Evolutionary conservation across 92 coral and sea anemone genomes (phyloP).

Genomic region (Meandrina meandrites): DNA sequence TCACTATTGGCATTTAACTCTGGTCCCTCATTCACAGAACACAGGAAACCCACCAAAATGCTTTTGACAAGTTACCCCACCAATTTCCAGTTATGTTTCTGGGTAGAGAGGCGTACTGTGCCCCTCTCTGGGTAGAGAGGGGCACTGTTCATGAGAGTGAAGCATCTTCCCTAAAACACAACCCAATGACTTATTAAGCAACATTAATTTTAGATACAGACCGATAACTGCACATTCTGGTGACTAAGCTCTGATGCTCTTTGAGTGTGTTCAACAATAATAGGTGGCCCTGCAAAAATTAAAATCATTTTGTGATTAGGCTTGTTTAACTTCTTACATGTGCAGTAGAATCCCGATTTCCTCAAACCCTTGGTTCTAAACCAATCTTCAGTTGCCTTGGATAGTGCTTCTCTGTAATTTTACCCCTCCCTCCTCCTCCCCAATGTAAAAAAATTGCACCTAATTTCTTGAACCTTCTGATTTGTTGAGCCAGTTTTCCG

Average conservation of each 20-base stretch:
- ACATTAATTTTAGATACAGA: neutral
- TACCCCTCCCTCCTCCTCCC: no score
- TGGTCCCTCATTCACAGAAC: neutral
- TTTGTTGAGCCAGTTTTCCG: no score
- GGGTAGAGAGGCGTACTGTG: neutral
- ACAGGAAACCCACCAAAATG: neutral
- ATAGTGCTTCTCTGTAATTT: no score
- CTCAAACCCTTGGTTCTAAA: no score
- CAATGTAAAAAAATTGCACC: no score
- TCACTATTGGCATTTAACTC: no score
- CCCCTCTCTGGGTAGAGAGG: no score
- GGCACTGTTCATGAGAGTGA: no score
- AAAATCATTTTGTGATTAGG: neutral
- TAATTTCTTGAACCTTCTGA: no score
- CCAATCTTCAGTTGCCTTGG: no score
- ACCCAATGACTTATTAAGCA: neutral
- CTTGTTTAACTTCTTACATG: neutral
- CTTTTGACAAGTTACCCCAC: neutral
- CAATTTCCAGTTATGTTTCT: neutral
- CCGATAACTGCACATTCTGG: constrained; percentile 6
- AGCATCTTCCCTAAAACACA: no score
- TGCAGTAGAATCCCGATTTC: no score
- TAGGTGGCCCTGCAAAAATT: constrained; percentile 28
- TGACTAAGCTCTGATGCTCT: constrained; percentile 17
- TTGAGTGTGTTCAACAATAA: constrained; percentile 27